Evolutionary conservation across 2,888 invertebrate species (phyloP), one percentile per base, ranked within the genome.

Genomic region (Chalcosyrphus nemorum): DNA sequence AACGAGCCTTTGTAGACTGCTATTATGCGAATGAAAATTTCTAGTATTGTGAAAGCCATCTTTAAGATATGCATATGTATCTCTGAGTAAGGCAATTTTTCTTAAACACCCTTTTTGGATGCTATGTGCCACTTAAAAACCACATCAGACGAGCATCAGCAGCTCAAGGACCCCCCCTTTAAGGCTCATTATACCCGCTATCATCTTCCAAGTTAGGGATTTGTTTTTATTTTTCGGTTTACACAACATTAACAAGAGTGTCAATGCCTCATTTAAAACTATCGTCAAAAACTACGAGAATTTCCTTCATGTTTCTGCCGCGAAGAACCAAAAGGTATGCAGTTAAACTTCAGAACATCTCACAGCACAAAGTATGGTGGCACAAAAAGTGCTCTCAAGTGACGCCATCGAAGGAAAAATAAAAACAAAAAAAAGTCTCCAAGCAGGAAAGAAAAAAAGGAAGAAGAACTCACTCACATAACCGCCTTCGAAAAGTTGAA

Each of bases 401-500:
- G 38, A 41, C n/a, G 9, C 27, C 21, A 11, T 66, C 38, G n/a
- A 17, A 19, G n/a, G 17, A 41, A 50, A n/a, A 15, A 19, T 13
- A 45, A 13, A 13, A 4, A 21, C 13, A 32, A 50, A 13, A 27
- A 9, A 54, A 45, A 13, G n/a, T n/a, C n/a, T n/a, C 27, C 4
- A 4, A 29, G 7, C 1, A 32, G n/a, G 13, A 50, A 65, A 13
- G 17, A 13, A 27, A 41, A 17, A 11, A 4, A 15, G 19, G 13
- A 21, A 17, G n/a, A 41, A 50, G 9, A 29, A 11, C 11, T 45
- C n/a, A 57, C 47, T 27, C 21, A 54, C 19, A 19, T 17, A 54
- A 68, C 61, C 27, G 29, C 54, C 43, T 68, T 63, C 47, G 52
- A 41, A 43, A 63, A 75, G 81, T 75, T 81, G 43, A 50, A 52